phyloP scores from a whole-genome alignment of 2,113 vertebrate genomes.

The Trematocara marginatum region DNA sequence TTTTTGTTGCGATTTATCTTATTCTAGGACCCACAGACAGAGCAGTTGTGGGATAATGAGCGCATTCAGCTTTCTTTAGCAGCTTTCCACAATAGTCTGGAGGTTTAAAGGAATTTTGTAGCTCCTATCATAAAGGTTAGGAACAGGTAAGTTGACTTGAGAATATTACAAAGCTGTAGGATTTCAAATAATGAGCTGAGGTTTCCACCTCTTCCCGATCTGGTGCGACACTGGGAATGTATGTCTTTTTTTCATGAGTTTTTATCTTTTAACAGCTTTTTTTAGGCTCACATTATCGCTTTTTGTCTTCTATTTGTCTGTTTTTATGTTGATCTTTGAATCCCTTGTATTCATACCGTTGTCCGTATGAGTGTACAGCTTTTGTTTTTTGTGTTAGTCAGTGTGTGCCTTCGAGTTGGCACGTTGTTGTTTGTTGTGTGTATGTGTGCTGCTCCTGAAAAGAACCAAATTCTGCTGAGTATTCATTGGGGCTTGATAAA shows the following conservation, averaged over 20 bases:
- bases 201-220: not conserved
- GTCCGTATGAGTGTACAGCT: not conserved
- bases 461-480: conserved; percentile 44
- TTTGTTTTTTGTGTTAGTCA: not conserved
- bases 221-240: not conserved
- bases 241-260: not conserved
- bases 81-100: not conserved
- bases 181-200: not conserved
- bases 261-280: not conserved
- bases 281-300: not conserved
- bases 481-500: conserved; percentile 48
- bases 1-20: not conserved
- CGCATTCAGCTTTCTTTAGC: not conserved
- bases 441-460: conserved; percentile 1
- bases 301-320: not conserved
- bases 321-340: not conserved
- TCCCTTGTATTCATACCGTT: not conserved
- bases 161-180: not conserved
- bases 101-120: not conserved
- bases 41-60: not conserved
- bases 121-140: not conserved
- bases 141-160: not conserved
- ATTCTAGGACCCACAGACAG: not conserved
- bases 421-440: not conserved
- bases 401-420: not conserved